Base-by-base conservation (phyloP, 2,113 vertebrate species). In the Grammatotria lemairii region DNA sequence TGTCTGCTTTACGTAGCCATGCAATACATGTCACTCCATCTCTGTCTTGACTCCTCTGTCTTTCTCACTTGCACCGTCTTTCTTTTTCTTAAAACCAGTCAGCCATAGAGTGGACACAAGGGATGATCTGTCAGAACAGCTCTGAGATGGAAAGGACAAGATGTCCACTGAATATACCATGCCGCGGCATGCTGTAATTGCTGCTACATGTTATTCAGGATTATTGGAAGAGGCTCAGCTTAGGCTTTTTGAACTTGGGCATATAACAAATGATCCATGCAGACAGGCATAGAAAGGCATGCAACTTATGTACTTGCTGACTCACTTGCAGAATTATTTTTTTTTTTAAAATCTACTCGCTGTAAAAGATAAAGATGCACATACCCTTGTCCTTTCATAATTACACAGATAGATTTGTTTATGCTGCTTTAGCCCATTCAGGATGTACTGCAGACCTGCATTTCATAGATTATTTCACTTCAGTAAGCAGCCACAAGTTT, bases 101-200 rank as follows among this genome's bases (percentile, higher is more conserved):
- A 86, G 73, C 88, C 91, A 85, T 88, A 65, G 82, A 86, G 80
- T 75, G 53, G 84, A 60, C 92, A 90, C 92, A 83, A 82, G 92
- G 87, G 87, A 93, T 63, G 88, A 89, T 91, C 73, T 91, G 91
- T 92, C 93, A 92, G 92, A 94, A 88, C 87, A 84, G 88, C 80
- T 87, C 83, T 87, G 82, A 89, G 83, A 92, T 84, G 81, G 90
- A 92, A 86, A 91, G 78, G 84, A 89, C 82, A 81, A 89, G 75
- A 90, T 86, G 87, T 93, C 89, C 78, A 80, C 75, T 84, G 87
- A 88, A 90, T 88, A 85, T 82, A 87, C 80, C 85, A 68, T 82
- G 58, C 68, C 82, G 11, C 68, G 80, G 89, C 23, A 9, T 87
- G 60, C 33, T 86, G 45, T 91, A 94, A 94, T 92, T 95, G 84